Evolutionary conservation across 2,888 invertebrate species (phyloP).

Genomic region (Serripes groenlandicus): DNA sequence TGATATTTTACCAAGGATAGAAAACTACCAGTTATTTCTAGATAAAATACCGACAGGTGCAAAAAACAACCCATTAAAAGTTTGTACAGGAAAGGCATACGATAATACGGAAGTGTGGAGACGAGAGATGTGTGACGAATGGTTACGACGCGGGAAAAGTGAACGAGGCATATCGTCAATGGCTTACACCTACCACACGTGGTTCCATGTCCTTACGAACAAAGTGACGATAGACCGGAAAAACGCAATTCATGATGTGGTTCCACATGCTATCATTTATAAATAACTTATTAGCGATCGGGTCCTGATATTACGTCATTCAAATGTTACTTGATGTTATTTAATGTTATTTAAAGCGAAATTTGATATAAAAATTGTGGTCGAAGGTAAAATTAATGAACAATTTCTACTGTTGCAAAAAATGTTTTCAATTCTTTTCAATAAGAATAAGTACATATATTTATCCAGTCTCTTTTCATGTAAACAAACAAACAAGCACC

Average conservation of each 20-base stretch:
- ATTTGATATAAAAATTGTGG: too few species aligned
- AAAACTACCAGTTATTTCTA: conserved; percentile 5
- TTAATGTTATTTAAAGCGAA: too few species aligned
- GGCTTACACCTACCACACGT: conserved; percentile 10
- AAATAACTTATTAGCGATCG: too few species aligned
- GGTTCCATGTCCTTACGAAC: conserved; percentile 4
- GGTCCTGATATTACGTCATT: too few species aligned
- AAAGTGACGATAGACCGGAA: neutral
- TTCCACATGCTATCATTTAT: neutral
- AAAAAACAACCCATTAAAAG: neutral
- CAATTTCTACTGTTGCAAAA: too few species aligned
- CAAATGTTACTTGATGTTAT: too few species aligned
- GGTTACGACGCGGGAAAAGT: neutral
- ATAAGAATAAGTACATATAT: too few species aligned
- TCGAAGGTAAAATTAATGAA: too few species aligned
- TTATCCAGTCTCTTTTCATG: too few species aligned
- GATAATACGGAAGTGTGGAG: neutral
- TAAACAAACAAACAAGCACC: too few species aligned
- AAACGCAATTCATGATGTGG: conserved; percentile 1
- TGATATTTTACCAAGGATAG: neutral
- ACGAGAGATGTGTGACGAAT: conserved; percentile 16
- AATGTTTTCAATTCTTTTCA: too few species aligned
- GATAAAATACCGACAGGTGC: conserved; percentile 9
- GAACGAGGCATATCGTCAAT: neutral
- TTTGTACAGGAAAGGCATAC: neutral